These are phyloP conservation scores for Dendronephthya gigantea DNA, from an alignment of 64 coral and sea anemone genomes.

Conservation along the genomic window DNA sequence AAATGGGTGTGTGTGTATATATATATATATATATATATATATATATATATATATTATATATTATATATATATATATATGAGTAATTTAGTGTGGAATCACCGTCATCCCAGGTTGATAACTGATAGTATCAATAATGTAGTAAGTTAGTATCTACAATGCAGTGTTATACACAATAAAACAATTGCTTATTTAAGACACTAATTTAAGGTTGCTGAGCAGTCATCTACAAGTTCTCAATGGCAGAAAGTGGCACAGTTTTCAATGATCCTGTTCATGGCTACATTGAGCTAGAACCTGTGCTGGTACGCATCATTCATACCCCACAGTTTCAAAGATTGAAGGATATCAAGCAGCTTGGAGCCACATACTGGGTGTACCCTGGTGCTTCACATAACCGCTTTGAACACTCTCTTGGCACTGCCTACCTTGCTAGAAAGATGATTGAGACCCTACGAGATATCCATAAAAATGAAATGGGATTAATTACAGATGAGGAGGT, in stretches of 20 bases:
- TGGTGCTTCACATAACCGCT: background rate
- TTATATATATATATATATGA: too few species aligned
- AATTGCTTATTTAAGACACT: too few species aligned
- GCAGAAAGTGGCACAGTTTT: background rate
- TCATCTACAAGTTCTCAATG: too few species aligned
- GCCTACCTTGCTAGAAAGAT: background rate
- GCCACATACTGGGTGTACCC: slow-evolving; percentile 3
- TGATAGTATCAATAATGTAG: too few species aligned
- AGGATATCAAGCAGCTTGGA: slow-evolving; percentile 1
- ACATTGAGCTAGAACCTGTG: background rate
- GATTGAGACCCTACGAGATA: background rate
- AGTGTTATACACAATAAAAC: too few species aligned
- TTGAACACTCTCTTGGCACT: slow-evolving; percentile 1
- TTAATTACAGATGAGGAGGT: background rate
- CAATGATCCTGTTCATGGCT: slow-evolving; percentile 16
- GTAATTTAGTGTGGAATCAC: too few species aligned
- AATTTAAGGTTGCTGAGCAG: too few species aligned
- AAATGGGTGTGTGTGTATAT: too few species aligned
- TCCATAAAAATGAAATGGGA: background rate
- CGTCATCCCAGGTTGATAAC: too few species aligned
- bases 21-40: too few species aligned
- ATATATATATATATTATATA: too few species aligned
- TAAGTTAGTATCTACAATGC: too few species aligned
- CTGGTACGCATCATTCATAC: background rate
- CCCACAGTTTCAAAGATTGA: background rate